Evolutionary conservation across 2,113 vertebrate genomes (phyloP).

Genomic region (Garra rufa): DNA sequence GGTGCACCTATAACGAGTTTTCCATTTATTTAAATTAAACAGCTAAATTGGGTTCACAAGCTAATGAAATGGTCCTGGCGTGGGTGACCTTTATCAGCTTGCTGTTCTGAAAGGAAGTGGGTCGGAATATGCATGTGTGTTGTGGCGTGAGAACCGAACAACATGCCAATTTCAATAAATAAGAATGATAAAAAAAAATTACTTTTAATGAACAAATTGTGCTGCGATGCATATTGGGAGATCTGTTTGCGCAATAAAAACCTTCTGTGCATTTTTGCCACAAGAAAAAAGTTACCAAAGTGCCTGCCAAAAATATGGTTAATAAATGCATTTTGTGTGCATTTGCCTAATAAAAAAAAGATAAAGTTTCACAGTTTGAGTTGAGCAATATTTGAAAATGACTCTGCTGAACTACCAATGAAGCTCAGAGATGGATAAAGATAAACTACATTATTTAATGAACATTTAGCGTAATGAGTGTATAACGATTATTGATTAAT

Average conservation of each 20-base stretch:
- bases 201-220: constrained; percentile 28
- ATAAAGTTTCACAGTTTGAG: neutral
- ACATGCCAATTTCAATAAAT: constrained; percentile 32
- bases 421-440: constrained; percentile 25
- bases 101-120: constrained; percentile 42
- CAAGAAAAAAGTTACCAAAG: neutral
- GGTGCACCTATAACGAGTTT: constrained; percentile 61
- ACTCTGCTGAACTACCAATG: neutral
- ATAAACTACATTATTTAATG: constrained; percentile 54
- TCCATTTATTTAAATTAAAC: constrained; percentile 68
- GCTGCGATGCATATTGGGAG: constrained; percentile 2
- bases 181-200: constrained; percentile 8
- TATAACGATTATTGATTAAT: constrained; percentile 50
- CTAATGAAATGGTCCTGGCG: constrained; percentile 64
- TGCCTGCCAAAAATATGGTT: neutral
- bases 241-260: constrained; percentile 15
- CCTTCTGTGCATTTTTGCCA: neutral
- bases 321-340: neutral
- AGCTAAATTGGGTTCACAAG: constrained; percentile 61
- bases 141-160: neutral
- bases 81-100: constrained; percentile 62
- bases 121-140: constrained; percentile 17
- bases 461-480: constrained; percentile 46
- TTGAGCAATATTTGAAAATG: neutral
- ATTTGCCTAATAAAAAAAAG: neutral